A percentile compares a stretch with the other conserved stretches of the same genome.
phyloP scores from a whole-genome alignment of 2,888 invertebrate species.

The Andrena praecox region DNA sequence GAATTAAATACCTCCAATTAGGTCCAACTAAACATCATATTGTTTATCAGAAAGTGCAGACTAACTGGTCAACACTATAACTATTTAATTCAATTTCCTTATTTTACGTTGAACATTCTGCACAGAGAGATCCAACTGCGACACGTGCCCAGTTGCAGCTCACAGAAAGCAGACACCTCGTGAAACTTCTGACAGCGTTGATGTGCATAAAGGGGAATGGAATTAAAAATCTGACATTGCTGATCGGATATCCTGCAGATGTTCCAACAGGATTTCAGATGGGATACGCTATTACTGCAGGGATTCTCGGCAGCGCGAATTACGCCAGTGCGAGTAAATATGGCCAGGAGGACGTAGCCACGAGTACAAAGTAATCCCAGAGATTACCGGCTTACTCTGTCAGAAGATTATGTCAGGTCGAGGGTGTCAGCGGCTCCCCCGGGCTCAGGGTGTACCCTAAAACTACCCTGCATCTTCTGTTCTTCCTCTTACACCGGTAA shows the following conservation, averaged over 20 bases:
- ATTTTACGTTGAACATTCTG: too few species aligned
- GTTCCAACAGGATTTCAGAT: conserved; percentile 69
- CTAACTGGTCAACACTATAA: too few species aligned
- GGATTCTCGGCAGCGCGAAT: conserved; percentile 73
- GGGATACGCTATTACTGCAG: conserved; percentile 70
- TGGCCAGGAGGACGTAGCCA: conserved; percentile 73
- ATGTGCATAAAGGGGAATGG: conserved; percentile 16
- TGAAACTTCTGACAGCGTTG: background rate
- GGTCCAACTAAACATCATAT: too few species aligned
- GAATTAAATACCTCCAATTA: too few species aligned
- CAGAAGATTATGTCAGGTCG: conserved; percentile 84
- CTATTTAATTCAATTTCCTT: too few species aligned
- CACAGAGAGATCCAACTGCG: background rate
- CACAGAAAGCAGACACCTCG: background rate
- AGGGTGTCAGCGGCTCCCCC: conserved; percentile 82
- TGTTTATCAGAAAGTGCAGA: too few species aligned
- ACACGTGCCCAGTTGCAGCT: background rate
- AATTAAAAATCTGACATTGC: conserved; percentile 60
- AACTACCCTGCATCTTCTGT: conserved; percentile 46
- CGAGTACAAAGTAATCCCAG: conserved; percentile 80
- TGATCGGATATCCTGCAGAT: conserved; percentile 67
- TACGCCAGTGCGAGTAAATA: conserved; percentile 77
- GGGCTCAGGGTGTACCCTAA: conserved; percentile 73
- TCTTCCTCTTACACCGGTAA: conserved; percentile 46
- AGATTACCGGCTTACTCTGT: conserved; percentile 85